Evolutionary conservation across 2,888 invertebrate species (phyloP), one percentile per base, ranked within the genome.

Genomic region (Himalopsyche anomala): DNA sequence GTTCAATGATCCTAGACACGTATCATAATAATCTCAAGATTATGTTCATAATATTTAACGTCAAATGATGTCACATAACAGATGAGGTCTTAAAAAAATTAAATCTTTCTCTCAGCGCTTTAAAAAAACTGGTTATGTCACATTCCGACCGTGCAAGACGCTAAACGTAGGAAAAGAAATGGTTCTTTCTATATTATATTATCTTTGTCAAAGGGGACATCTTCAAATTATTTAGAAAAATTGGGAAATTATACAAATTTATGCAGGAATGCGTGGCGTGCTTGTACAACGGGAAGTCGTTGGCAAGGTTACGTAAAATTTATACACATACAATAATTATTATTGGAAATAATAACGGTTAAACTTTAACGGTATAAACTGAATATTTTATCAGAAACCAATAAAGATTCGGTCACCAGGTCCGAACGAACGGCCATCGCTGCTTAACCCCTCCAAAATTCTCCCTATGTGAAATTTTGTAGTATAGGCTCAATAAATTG

Each of bases 251-350:
- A 87, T 87, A 62, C 82, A 79, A 87, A 87, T 87, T 85, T 85
- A 87, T 87, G 87, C 54, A 87, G 85, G 87, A 87, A 87, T 87
- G 83, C 79, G 56, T 85, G 81, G 83, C 81, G 82, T 40, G 69
- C 85, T 82, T 79, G 74, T 82, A 40, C 79, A 69, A 82, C 40
- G 54, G 62, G 51, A 85, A 54, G 38, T 81, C 82, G 81, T 42
- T 54, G 85, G 56, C 74, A 62, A 62, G 82, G 56, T 82, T 82
- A 82, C 82, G 85, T 62, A 85, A 85, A 82, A 85, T 82, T 85
- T 85, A 85, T 74, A 45, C 74, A 45, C 55, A 55, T 80, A 28
- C 62, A 83, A 83, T 17, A 15, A 56, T 62, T 56, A 19, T 36
- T 17, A 83, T 40, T 38, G 36, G 56, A 56, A 55, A 51, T 9